Base-by-base conservation (phyloP, 2,888 invertebrate genomes). In the Lycocerus yunnanus region DNA sequence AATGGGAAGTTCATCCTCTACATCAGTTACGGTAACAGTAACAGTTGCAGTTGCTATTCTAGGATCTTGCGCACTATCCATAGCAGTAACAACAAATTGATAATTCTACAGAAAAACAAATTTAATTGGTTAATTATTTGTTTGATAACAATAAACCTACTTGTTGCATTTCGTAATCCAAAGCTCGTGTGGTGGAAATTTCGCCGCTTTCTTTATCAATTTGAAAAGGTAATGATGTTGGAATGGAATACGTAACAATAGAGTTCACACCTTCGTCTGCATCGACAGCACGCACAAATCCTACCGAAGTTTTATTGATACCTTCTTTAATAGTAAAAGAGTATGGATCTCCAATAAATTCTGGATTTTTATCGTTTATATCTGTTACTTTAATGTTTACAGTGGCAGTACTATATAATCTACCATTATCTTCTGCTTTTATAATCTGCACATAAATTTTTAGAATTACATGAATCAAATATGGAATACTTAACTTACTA, bases 301-400 rank as follows among this genome's bases (percentile, higher is more conserved):
- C 97, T 1, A 96, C 92, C 14, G 90, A 87, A 20, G 90, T 90
- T 21, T 89, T 88, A 0, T 87, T 82, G 5, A 88, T 87, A 84
- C 93, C 95, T 89, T 96, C 95, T 84, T 93, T 93, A 0, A 95
- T 93, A n/a, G 90, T 88, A 86, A 97, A 97, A 59, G 91, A 88
- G 82, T 97, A 97, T 0, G 95, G 94, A 78, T 94, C 89, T 15
- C 90, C 91, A n/a, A 94, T 91, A 83, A 97, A 97, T 83, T 94
- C 94, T 0, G 97, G 97, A 85, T 96, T 96, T 82, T 96, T 95
- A 83, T 97, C 97, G 84, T 97, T 97, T 77, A 96, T 95, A 82
- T 97, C 97, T 0, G 95, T 95, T 1, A 97, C 95, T 84, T 93
- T 94, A 72, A 97, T 94, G 82, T 96, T 95, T 0, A 97, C 94